Conservation (phyloP, 2,888 invertebrate genomes). For the Clusia tigrina region DNA sequence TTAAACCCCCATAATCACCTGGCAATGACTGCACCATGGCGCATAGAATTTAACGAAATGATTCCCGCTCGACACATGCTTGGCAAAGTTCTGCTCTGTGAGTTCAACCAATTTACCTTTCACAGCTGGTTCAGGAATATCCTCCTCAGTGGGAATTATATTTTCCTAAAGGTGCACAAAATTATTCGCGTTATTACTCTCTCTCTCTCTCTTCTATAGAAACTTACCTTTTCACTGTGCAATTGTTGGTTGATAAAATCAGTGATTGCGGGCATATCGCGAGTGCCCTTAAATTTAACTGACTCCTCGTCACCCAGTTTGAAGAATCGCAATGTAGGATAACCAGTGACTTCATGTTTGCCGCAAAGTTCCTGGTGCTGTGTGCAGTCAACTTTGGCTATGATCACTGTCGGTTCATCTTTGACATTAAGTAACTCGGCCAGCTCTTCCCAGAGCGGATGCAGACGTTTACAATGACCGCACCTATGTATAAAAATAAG, state of each 20-base stretch:
- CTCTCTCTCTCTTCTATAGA: conserved; percentile 32
- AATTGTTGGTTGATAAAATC: conserved; percentile 81
- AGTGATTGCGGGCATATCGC: conserved; percentile 79
- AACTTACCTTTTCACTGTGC: conserved; percentile 40
- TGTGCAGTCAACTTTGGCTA: conserved; percentile 88
- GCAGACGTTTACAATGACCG: conserved; percentile 82
- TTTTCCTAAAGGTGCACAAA: conserved; percentile 27
- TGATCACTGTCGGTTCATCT: conserved; percentile 72
- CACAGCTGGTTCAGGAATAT: conserved; percentile 6
- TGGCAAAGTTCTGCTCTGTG: conserved; percentile 78
- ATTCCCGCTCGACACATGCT: conserved; percentile 75
- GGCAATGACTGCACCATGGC: conserved; percentile 91
- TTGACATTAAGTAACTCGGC: conserved; percentile 74
- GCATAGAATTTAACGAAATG: conserved; percentile 93
- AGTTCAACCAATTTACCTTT: conserved; percentile 70
- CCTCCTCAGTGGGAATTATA: conserved; percentile 33
- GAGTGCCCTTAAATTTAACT: conserved; percentile 78
- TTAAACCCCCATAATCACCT: conserved; percentile 68
- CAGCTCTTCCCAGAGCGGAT: conserved; percentile 84
- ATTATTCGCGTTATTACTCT: background rate
- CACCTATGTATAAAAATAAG: conserved; percentile 71
- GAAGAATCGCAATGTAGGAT: conserved; percentile 86
- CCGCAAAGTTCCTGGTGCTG: conserved; percentile 77
- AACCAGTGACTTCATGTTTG: conserved; percentile 79
- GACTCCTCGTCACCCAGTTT: conserved; percentile 73